Evolutionary conservation across 2,888 invertebrate genomes (phyloP).

Genomic region (Lepidochitona cinerea): DNA sequence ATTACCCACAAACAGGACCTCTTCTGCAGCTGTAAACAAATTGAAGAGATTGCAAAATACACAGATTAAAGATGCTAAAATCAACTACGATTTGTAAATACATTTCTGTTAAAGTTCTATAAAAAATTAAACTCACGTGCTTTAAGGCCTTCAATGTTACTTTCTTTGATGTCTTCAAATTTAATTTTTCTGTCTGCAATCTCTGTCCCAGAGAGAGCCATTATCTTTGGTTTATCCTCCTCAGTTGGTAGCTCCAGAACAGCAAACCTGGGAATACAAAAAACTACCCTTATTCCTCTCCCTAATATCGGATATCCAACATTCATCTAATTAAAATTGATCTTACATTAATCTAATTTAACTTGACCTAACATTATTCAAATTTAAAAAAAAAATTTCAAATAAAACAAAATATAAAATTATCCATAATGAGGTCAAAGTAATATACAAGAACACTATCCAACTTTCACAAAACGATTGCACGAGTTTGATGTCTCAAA

Average conservation of each 20-base stretch:
- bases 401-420: not conserved
- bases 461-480: too few relatives aligned
- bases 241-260: not conserved
- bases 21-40: not conserved
- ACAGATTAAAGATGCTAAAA: not conserved
- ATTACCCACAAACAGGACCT: not conserved
- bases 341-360: too few relatives aligned
- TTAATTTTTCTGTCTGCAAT: not conserved
- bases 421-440: not conserved
- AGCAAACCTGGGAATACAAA: not conserved
- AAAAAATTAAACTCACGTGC: not conserved
- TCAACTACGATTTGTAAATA: not conserved
- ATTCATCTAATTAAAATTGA: too few relatives aligned
- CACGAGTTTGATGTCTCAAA: too few relatives aligned
- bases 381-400: not conserved
- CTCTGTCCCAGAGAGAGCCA: not conserved
- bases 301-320: not conserved
- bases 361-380: too few relatives aligned
- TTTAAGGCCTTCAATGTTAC: not conserved
- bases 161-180: slow-evolving; percentile 3
- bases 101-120: not conserved
- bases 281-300: not conserved
- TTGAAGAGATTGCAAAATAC: not conserved
- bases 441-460: too few relatives aligned
- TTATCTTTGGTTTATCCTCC: not conserved